Evolutionary conservation across 2,888 invertebrate species (phyloP).

Genomic region (Phalangium opilio): DNA sequence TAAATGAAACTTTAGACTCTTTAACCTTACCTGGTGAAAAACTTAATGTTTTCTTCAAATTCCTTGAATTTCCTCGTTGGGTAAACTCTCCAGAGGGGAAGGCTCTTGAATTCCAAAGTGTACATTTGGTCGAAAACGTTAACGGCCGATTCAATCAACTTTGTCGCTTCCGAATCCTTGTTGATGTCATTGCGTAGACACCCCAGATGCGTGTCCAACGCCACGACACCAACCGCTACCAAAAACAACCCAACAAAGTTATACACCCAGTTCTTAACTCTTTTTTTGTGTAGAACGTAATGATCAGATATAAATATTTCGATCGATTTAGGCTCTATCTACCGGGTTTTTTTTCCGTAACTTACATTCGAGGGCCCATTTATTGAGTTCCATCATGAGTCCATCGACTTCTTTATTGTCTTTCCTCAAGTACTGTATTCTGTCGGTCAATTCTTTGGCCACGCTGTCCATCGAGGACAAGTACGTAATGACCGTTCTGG

Average conservation of each 20-base stretch:
- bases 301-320: too few relatives aligned
- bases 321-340: too few relatives aligned
- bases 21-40: slow-evolving; percentile 32
- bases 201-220: slow-evolving; percentile 68
- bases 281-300: too few relatives aligned
- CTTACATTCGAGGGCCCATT: slow-evolving; percentile 81
- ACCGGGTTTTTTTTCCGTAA: too few relatives aligned
- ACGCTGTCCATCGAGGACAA: slow-evolving; percentile 51
- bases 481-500: slow-evolving; percentile 57
- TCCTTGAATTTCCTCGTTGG: slow-evolving; percentile 30
- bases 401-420: slow-evolving; percentile 49
- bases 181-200: slow-evolving; percentile 53
- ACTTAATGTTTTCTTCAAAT: slow-evolving; percentile 30
- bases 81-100: slow-evolving; percentile 28
- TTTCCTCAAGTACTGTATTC: slow-evolving; percentile 22
- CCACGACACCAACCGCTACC: slow-evolving; percentile 66
- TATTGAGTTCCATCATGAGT: slow-evolving; percentile 74
- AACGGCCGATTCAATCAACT: slow-evolving; percentile 52
- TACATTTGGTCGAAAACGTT: slow-evolving; percentile 26
- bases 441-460: slow-evolving; percentile 47
- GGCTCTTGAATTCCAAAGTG: slow-evolving; percentile 26
- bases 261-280: too few relatives aligned
- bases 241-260: too few relatives aligned
- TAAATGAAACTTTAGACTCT: too few relatives aligned
- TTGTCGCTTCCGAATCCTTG: slow-evolving; percentile 61